Evolutionary conservation across 1,140 invertebrate genomes (phyloP).

Genomic region (Bombus sylvicola): DNA sequence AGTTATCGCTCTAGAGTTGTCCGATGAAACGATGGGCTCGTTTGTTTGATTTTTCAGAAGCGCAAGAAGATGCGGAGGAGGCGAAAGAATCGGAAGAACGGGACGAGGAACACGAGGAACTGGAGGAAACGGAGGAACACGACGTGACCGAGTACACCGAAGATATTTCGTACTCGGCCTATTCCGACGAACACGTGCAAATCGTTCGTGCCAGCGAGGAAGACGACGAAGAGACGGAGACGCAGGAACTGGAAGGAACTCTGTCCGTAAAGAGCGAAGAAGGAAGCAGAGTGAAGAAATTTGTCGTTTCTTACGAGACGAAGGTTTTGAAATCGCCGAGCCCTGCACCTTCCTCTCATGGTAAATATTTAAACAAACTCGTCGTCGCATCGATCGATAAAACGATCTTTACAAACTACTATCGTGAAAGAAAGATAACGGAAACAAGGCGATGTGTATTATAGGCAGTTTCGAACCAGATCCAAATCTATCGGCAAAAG

Average conservation of each 20-base stretch:
- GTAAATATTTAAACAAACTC: constrained; percentile 58
- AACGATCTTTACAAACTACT: not conserved
- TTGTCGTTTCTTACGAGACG: constrained; percentile 79
- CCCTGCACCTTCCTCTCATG: constrained; percentile 74
- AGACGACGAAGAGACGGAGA: constrained; percentile 73
- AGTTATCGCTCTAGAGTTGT: not conserved
- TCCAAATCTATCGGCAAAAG: constrained; percentile 78
- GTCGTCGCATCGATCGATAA: not conserved
- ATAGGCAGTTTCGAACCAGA: constrained; percentile 81
- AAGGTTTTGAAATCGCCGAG: constrained; percentile 75
- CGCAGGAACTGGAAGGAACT: constrained; percentile 75
- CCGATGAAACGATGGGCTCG: too few relatives aligned
- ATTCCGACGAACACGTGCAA: constrained; percentile 64
- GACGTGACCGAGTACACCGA: constrained; percentile 59
- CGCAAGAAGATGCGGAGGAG: not conserved
- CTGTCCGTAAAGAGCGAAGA: constrained; percentile 79
- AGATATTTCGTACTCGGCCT: constrained; percentile 65
- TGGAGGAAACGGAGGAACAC: constrained; percentile 63
- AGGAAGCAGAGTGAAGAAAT: constrained; percentile 78
- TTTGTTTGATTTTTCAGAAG: not conserved
- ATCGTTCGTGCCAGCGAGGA: constrained; percentile 70
- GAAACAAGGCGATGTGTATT: constrained; percentile 61
- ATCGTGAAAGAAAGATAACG: constrained; percentile 36
- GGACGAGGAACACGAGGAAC: constrained; percentile 15
- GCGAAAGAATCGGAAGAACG: constrained; percentile 31